Percentiles rank a stretch among this genome's conserved stretches.
phyloP scores from a whole-genome alignment of 2,888 invertebrate genomes.

The Drosophila pullipes region DNA sequence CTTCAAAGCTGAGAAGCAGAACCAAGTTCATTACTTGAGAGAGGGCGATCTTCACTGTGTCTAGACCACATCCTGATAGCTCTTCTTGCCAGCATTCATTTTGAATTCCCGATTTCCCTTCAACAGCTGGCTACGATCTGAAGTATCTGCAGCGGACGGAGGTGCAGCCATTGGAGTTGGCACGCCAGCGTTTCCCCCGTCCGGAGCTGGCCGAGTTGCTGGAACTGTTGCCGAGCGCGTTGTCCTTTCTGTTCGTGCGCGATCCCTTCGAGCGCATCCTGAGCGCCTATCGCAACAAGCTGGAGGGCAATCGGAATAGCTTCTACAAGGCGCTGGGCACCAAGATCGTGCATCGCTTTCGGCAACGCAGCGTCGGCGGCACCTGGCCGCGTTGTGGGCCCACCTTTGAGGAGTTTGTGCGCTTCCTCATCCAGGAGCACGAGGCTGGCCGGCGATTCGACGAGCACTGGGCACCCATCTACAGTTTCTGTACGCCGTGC shows the following conservation, averaged over 20 bases:
- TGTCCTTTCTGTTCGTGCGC: conserved; percentile 89
- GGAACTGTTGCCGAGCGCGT: conserved; percentile 88
- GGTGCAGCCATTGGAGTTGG: conserved; percentile 89
- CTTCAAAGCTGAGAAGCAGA: not conserved
- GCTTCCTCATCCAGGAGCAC: conserved; percentile 89
- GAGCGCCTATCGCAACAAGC: conserved; percentile 91
- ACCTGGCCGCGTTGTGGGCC: conserved; percentile 85
- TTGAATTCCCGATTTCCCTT: not conserved
- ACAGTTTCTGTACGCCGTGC: conserved; percentile 89
- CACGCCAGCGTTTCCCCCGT: conserved; percentile 89
- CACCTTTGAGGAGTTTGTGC: conserved; percentile 90
- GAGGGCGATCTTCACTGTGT: not conserved
- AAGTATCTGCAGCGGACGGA: conserved; percentile 87
- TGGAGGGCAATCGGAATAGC: conserved; percentile 90
- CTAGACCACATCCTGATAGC: not conserved
- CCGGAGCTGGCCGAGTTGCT: conserved; percentile 89
- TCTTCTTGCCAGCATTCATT: not conserved
- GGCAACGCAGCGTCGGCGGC: conserved; percentile 53
- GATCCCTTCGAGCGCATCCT: conserved; percentile 91
- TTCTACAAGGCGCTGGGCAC: conserved; percentile 90
- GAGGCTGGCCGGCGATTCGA: conserved; percentile 86
- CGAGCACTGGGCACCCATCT: conserved; percentile 89
- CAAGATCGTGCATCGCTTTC: conserved; percentile 88
- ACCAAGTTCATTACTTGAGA: not conserved
- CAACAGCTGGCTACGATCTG: conserved; percentile 87